A percentile compares a stretch with the other conserved stretches of the same genome.
phyloP scores from a whole-genome alignment of 2,113 vertebrate genomes.

The Marmota flaviventris region DNA sequence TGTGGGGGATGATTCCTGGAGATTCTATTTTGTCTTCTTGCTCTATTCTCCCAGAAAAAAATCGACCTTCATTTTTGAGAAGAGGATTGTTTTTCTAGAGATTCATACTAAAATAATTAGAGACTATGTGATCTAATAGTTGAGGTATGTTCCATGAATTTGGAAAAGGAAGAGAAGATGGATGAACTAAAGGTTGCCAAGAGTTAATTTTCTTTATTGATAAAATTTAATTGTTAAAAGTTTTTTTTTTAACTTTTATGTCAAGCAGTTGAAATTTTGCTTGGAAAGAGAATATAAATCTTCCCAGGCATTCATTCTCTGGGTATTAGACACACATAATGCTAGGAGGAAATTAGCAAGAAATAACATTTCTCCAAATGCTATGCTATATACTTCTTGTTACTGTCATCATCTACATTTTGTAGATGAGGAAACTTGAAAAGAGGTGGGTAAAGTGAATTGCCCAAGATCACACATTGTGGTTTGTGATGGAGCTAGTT shows the following conservation, averaged over 20 bases:
- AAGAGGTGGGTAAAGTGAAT: background rate
- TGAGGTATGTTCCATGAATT: background rate
- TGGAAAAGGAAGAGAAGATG: background rate
- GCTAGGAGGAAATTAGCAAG: background rate
- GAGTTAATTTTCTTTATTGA: background rate
- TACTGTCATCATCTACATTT: background rate
- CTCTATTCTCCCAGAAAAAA: background rate
- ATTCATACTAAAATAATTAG: background rate
- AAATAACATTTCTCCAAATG: background rate
- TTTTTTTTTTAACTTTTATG: background rate
- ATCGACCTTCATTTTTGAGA: background rate
- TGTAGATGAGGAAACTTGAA: background rate
- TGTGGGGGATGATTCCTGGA: background rate
- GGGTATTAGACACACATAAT: background rate
- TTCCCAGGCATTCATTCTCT: background rate
- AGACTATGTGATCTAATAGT: background rate
- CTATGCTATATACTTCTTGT: no score
- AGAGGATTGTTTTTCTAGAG: background rate
- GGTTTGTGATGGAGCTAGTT: background rate
- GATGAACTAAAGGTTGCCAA: background rate
- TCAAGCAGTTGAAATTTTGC: background rate
- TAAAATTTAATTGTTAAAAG: no score
- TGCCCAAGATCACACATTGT: background rate
- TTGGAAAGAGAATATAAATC: slow-evolving; percentile 1
- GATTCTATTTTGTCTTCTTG: background rate